phyloP scores from a whole-genome alignment of 1,140 invertebrate genomes.

The Prorops nasuta region DNA sequence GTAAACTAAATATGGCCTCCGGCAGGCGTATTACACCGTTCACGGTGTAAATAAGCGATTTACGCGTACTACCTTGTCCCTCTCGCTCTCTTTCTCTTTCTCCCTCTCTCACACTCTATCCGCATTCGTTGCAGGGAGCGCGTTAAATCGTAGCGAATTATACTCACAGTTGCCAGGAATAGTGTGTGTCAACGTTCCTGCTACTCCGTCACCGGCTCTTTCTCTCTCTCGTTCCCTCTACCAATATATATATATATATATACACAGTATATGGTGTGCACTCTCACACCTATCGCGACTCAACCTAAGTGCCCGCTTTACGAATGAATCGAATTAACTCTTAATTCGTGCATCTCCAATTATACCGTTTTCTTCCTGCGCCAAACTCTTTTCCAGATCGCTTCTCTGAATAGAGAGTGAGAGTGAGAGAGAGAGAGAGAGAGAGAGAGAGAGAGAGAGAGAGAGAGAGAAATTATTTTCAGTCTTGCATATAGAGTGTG shows the following conservation, averaged over 20 bases:
- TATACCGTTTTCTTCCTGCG: no score
- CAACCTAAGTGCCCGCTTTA: no score
- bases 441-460: no score
- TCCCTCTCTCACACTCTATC: constrained; percentile 24
- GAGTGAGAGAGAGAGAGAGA: no score
- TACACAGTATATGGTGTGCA: no score
- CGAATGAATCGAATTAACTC: no score
- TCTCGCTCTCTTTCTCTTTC: constrained; percentile 5
- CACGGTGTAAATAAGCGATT: constrained; percentile 45
- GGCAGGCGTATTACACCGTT: constrained; percentile 41
- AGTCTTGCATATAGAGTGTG: no score
- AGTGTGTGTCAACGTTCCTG: not conserved
- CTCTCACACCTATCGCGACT: no score
- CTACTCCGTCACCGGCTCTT: not conserved
- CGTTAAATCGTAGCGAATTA: constrained; percentile 33
- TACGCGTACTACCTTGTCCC: constrained; percentile 48
- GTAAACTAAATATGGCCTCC: constrained; percentile 51
- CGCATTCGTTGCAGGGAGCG: constrained; percentile 8
- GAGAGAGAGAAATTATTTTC: no score
- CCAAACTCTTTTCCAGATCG: no score
- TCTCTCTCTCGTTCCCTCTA: not conserved
- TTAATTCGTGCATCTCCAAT: no score
- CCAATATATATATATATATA: not conserved
- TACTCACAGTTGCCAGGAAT: constrained; percentile 18
- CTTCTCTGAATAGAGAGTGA: no score